Evolutionary conservation across 1,140 invertebrate genomes (phyloP), one percentile per base, ranked within the genome.

Genomic region (Bombus impatiens): DNA sequence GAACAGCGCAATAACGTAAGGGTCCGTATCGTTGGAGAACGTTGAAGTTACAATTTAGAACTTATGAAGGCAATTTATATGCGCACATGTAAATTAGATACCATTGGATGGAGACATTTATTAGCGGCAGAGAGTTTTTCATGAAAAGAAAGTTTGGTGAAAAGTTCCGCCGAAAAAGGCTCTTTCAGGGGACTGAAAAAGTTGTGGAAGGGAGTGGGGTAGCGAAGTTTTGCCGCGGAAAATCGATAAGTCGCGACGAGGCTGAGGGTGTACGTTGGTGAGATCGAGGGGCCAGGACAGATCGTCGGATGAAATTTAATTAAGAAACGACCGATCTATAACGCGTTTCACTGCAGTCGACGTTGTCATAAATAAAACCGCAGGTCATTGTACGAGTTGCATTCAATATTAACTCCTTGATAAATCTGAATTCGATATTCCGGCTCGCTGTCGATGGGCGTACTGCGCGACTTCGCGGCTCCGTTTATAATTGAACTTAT

Each of bases 271-370:
- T n/a, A 28, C 59, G 59, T 62, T 12, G 9, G n/a, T 12, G 40
- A 35, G 37, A 65, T 44, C 40, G 40, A 37, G 40, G 9, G 57
- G 9, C n/a, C 15, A 6, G n/a, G 40, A 40, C n/a, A 47, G 35
- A 65, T 42, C 53, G 40, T 9, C 35, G 25, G 59, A 37, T 67
- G 62, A 57, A 47, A 78, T 68, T 84, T 78, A 53, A 68, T 84
- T 84, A 84, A 84, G 74, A 78, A 77, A 76, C 81, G 22, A 68
- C n/a, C 40, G 81, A 77, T 77, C 79, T 28, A 53, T 81, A 72
- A 72, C 68, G 25, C 32, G 40, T 68, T 35, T 40, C 25, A n/a
- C 42, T 32, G 32, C 18, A 25, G 37, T 32, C 35, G 37, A 9
- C 28, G 6, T 35, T 77, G 75, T 77, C 47, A 35, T 37, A 77